Conservation (phyloP, 2,113 vertebrate genomes). For the Ibidorhyncha struthersii region DNA sequence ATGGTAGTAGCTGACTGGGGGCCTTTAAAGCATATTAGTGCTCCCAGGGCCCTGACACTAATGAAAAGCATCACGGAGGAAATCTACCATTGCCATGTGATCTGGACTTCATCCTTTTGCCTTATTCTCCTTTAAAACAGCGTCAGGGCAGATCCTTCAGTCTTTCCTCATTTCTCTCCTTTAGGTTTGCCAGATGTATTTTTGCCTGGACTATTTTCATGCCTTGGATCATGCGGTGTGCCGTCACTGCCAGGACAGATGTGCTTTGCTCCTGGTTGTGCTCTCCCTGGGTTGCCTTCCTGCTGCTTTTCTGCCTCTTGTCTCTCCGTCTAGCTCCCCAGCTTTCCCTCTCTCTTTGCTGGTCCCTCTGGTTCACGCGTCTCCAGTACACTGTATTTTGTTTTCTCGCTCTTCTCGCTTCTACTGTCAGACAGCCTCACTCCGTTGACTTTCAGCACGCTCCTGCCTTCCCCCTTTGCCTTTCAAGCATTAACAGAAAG, state of each 20-base stretch:
- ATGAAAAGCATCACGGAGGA: background rate
- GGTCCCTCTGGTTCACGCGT: fast-evolving
- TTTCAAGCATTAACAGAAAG: background rate
- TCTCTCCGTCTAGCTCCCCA: background rate
- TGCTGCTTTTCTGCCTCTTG: background rate
- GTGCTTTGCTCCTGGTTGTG: background rate
- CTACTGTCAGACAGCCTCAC: background rate
- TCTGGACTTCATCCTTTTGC: background rate
- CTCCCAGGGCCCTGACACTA: too few relatives aligned
- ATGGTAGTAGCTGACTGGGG: background rate
- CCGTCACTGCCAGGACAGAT: background rate
- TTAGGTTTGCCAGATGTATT: fast-evolving
- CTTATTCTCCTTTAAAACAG: background rate
- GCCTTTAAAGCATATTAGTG: background rate
- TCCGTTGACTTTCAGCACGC: fast-evolving
- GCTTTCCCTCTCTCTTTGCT: background rate
- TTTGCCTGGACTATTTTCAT: background rate
- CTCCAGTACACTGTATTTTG: background rate
- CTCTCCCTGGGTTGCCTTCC: background rate
- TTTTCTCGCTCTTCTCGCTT: background rate
- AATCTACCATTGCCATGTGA: background rate
- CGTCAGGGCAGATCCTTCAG: background rate
- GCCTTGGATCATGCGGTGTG: background rate
- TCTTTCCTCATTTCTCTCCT: background rate
- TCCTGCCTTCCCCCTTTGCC: background rate